Base-by-base conservation (phyloP, 1,140 invertebrate species). In the Temnothorax nylanderi region DNA sequence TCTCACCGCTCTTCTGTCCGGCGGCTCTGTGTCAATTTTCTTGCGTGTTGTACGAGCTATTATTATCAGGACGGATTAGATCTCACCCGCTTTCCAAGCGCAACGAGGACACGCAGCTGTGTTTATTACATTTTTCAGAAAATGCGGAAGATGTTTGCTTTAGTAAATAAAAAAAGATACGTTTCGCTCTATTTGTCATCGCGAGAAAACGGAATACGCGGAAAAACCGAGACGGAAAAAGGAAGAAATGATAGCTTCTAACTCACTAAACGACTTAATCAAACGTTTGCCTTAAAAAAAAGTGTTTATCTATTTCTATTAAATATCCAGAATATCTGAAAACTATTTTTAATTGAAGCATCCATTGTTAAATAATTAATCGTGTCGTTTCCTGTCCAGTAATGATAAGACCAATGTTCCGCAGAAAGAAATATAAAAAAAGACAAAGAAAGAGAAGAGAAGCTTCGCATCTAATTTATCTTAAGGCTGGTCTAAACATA, bases 21-120 rank as follows among this genome's bases (percentile, higher is more conserved):
- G n/a, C 51, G 75, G 26, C 32, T 49, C 18, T 67, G 32, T 37
- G 60, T 80, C 76, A 65, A 51, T 80, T 51, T 80, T 65, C 60
- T 80, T 37, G 13, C 44, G 44, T 47, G 32, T 26, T 32, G 60
- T 32, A 8, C 62, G 60, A 65, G 60, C 44, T n/a, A 13, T 51
- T n/a, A 51, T 80, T 65, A 67, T 80, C 62, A 21, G 62, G 34
- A 64, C 11, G 44, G 21, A 65, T 65, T 65, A 65, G 13, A 37
- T 65, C 60, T 65, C 44, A 49, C 32, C 32, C 60, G 18, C 18
- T 80, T 67, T 37, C 76, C 60, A 37, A 65, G 32, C 44, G 76
- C 41, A 67, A 80, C 47, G 37, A 26, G 37, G 16, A 44, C 37
- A n/a, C 16, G 69, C 49, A 41, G 26, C 6, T 49, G 16, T 3